Conservation (phyloP, 2,797 vertebrate species). For the Chelonia mydas region DNA sequence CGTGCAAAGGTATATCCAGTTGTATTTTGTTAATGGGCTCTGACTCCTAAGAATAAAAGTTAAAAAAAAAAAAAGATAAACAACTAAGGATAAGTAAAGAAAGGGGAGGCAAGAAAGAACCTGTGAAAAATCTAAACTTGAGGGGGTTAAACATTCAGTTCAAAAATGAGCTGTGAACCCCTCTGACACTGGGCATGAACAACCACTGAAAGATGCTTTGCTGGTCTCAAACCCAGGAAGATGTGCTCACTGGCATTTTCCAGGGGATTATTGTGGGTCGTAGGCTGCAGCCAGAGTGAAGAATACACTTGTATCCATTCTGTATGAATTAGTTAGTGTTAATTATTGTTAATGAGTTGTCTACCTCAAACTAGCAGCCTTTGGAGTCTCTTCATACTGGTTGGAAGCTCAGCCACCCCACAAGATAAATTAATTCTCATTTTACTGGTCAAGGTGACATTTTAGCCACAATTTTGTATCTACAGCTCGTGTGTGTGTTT, state of each 20-base stretch:
- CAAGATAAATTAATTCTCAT: constrained; percentile 10
- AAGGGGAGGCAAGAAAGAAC: background rate
- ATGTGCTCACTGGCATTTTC: constrained; percentile 25
- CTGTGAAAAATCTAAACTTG: background rate
- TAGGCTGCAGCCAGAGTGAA: background rate
- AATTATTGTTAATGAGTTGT: constrained; percentile 48
- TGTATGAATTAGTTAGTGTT: constrained; percentile 1
- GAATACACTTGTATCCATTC: background rate
- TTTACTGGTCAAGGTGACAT: constrained; percentile 33
- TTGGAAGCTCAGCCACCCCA: background rate
- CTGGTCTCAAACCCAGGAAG: constrained; percentile 3
- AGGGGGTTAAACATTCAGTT: constrained; percentile 32
- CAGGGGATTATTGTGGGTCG: background rate
- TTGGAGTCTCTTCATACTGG: background rate
- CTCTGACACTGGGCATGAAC: constrained; percentile 24
- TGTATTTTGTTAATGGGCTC: background rate
- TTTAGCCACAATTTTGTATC: constrained; percentile 10
- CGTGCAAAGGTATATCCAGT: background rate
- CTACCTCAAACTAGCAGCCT: constrained; percentile 23
- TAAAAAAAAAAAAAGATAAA: background rate
- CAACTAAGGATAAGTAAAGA: background rate
- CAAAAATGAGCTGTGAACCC: constrained; percentile 39
- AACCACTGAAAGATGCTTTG: constrained; percentile 44
- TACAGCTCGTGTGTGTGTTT: background rate
- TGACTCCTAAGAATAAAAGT: background rate